A percentile compares a stretch with the other conserved stretches of the same genome.
phyloP scores from a whole-genome alignment of 2,888 invertebrate species.

The Pandemis corylana region DNA sequence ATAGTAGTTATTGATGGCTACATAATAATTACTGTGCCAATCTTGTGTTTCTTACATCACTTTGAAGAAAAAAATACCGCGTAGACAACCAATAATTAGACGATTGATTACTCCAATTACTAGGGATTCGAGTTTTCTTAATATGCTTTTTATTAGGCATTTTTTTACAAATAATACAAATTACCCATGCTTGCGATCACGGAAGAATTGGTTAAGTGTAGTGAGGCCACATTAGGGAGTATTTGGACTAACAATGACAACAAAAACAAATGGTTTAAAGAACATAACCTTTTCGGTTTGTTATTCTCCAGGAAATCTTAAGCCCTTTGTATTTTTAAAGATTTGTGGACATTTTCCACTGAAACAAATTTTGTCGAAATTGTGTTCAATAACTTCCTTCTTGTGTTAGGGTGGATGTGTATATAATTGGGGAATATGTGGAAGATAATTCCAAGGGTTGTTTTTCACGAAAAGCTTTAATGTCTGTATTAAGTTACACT shows the following conservation, averaged over 20 bases:
- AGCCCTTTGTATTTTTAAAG: too few species aligned
- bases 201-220: conserved; percentile 18
- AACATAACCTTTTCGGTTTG: neutral
- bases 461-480: too few species aligned
- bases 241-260: neutral
- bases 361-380: too few species aligned
- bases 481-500: too few species aligned
- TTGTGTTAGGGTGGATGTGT: too few species aligned
- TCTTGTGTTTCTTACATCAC: conserved; percentile 6
- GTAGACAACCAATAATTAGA: conserved; percentile 36
- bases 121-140: conserved; percentile 26
- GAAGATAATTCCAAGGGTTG: too few species aligned
- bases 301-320: too few species aligned
- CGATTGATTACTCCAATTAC: conserved; percentile 35
- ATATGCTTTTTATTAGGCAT: conserved; percentile 25
- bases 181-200: conserved; percentile 23
- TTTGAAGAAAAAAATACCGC: conserved; percentile 23
- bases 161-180: conserved; percentile 30
- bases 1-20: conserved; percentile 24
- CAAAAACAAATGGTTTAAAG: neutral
- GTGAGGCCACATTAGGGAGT: conserved; percentile 22
- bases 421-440: too few species aligned
- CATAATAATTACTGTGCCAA: conserved; percentile 13
- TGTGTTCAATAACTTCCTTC: too few species aligned
- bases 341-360: too few species aligned